Evolutionary conservation across 2,113 vertebrate species (phyloP), one percentile per base, ranked within the genome.

Genomic region (Baryphthengus martii): DNA sequence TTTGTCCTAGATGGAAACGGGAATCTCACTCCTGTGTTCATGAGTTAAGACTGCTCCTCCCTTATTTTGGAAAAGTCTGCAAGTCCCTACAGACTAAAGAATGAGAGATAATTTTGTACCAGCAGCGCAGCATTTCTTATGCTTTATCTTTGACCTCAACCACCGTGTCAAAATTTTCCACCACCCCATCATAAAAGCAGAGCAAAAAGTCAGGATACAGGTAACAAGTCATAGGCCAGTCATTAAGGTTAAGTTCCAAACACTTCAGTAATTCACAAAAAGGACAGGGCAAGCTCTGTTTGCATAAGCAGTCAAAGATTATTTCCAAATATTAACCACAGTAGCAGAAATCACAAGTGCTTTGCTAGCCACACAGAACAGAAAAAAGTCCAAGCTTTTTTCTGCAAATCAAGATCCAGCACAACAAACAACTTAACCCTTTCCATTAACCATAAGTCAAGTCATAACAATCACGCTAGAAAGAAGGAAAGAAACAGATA

Each of bases 241-340:
- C 6, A 0, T n/a, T n/a, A 45, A n/a, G 66, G 63, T 73, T 88
- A n/a, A 55, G 16, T 79, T 65, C 49, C 53, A 35, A n/a, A 76
- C 18, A 13, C 23, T 33, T 62, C 72, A 74, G 47, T 10, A 80
- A 85, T 56, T 90, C 61, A 52, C 21, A 17, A 44, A 50, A 72
- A 77, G 58, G 52, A 78, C 20, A 79, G 39, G 8, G 63, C 2
- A 1, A 90, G 44, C 44, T 63, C 68, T 4, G 2, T 47, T 75
- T 61, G 56, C 76, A 75, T 18, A 40, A 83, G 63, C 52, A 35
- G 71, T 47, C 94, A 59, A 88, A 59, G 63, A 80, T 21, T 75
- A 63, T 74, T 92, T 79, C 75, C 74, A 92, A 86, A 67, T 74
- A 90, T 50, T 85, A 94, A 84, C 65, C 65, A 16, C 35, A 40